A percentile compares a stretch with the other conserved stretches of the same genome.
These are phyloP conservation scores for Centropus unirufus DNA, from an alignment of 2,113 vertebrate genomes.

Conservation along the genomic window DNA sequence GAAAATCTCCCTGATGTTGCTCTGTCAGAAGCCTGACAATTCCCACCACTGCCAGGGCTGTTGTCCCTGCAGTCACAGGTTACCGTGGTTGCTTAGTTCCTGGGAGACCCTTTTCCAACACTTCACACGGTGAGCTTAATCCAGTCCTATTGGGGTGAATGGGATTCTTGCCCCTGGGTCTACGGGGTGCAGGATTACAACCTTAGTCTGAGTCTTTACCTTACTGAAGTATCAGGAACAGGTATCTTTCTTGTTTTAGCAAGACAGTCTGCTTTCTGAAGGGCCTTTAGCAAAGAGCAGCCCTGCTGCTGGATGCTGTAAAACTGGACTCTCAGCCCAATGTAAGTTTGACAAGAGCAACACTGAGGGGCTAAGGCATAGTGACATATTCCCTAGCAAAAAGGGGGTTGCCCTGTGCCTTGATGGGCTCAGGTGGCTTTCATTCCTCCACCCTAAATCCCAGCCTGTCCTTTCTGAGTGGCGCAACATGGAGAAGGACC, in stretches of 20 bases:
- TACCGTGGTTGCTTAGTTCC: background rate
- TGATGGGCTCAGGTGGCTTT: background rate
- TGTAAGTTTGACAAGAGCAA: rapidly evolving
- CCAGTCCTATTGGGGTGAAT: background rate
- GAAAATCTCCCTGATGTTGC: background rate
- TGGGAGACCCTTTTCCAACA: background rate
- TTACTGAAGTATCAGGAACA: background rate
- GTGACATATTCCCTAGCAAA: background rate
- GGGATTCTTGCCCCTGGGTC: background rate
- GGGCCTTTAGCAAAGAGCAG: background rate
- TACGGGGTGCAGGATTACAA: background rate
- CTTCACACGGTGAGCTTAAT: background rate
- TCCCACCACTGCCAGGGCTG: background rate
- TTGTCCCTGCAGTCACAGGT: background rate
- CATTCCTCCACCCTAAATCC: background rate
- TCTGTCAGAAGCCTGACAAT: background rate
- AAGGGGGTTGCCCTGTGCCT: background rate
- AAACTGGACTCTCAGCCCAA: background rate
- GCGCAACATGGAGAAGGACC: background rate
- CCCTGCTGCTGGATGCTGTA: background rate
- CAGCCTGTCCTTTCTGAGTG: background rate
- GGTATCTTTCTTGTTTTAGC: background rate
- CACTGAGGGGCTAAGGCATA: background rate
- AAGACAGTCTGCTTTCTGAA: background rate
- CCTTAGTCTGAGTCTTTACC: background rate